A percentile compares a stretch with the other conserved stretches of the same genome.
These are phyloP conservation scores for Rallus limicola DNA, from an alignment of 2,113 vertebrate species.

Conservation along the genomic window DNA sequence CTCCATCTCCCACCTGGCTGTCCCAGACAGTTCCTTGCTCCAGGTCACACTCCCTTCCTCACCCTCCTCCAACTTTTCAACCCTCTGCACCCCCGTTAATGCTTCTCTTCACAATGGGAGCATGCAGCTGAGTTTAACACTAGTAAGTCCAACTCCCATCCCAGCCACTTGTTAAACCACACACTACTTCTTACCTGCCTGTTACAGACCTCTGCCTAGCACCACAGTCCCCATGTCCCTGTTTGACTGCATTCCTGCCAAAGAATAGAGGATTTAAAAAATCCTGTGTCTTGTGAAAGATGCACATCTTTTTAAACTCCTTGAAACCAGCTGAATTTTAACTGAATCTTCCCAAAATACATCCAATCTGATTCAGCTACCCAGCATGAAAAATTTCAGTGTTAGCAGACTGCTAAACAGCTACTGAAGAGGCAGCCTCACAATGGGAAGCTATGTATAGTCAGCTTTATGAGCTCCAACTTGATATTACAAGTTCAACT, in stretches of 20 bases:
- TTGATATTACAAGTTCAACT: not conserved
- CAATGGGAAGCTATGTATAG: not conserved
- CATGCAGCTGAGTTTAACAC: accelerated
- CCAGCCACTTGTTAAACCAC: not conserved
- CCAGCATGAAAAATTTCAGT: not conserved
- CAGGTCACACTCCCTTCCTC: not conserved
- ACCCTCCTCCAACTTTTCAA: not conserved
- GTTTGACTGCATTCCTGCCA: no score
- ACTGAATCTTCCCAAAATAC: constrained; percentile 9
- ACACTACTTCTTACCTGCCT: not conserved
- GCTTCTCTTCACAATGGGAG: not conserved
- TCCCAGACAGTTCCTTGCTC: not conserved
- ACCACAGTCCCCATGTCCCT: not conserved
- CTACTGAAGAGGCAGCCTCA: not conserved
- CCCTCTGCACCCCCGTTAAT: not conserved
- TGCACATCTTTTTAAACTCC: not conserved
- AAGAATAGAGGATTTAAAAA: no score
- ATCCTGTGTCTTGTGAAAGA: no score
- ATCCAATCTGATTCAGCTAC: not conserved
- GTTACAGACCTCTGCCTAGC: not conserved
- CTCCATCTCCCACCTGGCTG: accelerated
- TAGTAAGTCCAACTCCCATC: not conserved
- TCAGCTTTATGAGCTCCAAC: not conserved
- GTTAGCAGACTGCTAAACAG: not conserved
- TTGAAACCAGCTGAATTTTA: not conserved